A percentile compares a stretch with the other conserved stretches of the same genome.
phyloP scores from a whole-genome alignment of 1,140 invertebrate genomes.

The Bombus turneri region DNA sequence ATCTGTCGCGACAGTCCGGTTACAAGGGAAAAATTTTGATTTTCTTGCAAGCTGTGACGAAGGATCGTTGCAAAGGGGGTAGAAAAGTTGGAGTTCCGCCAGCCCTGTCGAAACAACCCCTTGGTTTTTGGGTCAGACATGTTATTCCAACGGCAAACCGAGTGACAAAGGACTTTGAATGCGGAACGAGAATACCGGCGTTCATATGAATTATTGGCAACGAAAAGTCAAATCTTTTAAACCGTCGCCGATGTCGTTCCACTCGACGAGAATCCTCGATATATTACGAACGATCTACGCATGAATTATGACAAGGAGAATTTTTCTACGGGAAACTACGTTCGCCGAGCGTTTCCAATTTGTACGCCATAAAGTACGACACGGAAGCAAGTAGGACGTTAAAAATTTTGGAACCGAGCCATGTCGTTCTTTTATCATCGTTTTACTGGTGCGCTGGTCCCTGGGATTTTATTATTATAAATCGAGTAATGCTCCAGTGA shows the following conservation, averaged over 20 bases:
- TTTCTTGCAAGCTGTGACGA: conserved; percentile 8
- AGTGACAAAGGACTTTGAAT: conserved; percentile 45
- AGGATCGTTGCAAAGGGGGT: background rate
- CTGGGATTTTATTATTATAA: conserved; percentile 3
- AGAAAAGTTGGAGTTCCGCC: conserved; percentile 31
- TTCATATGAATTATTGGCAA: conserved; percentile 41
- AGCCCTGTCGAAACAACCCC: conserved; percentile 13
- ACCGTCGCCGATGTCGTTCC: background rate
- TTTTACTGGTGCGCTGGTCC: background rate
- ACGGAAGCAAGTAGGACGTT: background rate
- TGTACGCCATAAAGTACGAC: background rate
- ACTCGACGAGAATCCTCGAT: background rate
- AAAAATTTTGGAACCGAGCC: conserved; percentile 7
- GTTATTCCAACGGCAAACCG: conserved; percentile 28
- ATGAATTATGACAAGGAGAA: conserved; percentile 12
- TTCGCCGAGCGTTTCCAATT: background rate
- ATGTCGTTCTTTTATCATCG: background rate
- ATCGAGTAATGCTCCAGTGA: background rate
- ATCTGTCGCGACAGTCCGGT: background rate
- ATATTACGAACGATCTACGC: conserved; percentile 10
- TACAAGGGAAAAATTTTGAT: background rate
- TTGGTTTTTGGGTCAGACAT: conserved; percentile 46
- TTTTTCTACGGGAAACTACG: background rate
- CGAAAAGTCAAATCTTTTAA: conserved; percentile 33
- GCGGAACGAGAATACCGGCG: conserved; percentile 33